phyloP scores from a whole-genome alignment of 2,113 vertebrate species.

The Oreochromis aureus region DNA sequence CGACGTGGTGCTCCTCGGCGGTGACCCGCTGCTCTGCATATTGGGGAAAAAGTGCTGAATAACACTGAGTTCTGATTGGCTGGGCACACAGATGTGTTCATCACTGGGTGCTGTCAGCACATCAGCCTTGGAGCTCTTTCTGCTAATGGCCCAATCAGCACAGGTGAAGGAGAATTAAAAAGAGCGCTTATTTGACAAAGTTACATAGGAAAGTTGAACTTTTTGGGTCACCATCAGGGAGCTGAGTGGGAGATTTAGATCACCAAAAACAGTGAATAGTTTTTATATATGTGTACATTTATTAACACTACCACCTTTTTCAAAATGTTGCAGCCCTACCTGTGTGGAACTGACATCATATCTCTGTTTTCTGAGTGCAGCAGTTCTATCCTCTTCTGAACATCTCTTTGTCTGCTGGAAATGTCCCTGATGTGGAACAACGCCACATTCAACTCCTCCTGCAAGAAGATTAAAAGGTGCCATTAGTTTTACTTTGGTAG shows the following conservation, averaged over 20 bases:
- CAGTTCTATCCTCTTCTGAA: constrained; percentile 83
- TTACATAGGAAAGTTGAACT: neutral
- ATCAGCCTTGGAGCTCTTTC: constrained; percentile 62
- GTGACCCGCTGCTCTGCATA: constrained; percentile 27
- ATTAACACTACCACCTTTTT: neutral
- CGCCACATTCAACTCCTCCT: constrained; percentile 88
- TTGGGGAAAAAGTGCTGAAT: constrained; percentile 66
- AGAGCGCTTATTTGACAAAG: neutral
- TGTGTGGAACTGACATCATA: constrained; percentile 22
- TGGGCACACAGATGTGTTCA: constrained; percentile 33
- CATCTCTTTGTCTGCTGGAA: constrained; percentile 83
- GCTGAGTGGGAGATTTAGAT: neutral
- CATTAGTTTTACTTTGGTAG: neutral
- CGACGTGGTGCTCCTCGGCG: constrained; percentile 46
- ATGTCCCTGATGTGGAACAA: constrained; percentile 88
- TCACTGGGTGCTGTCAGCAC: constrained; percentile 23
- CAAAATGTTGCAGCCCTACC: constrained; percentile 22
- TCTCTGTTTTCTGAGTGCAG: constrained; percentile 79
- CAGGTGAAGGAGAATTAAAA: neutral
- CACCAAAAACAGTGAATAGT: neutral
- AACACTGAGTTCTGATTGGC: constrained; percentile 61
- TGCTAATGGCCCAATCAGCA: neutral
- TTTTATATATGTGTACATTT: neutral
- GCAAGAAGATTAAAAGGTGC: neutral
- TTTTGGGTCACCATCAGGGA: neutral